These are phyloP conservation scores for Rostratula benghalensis DNA, from an alignment of 2,113 vertebrate genomes.

Conservation along the genomic window DNA sequence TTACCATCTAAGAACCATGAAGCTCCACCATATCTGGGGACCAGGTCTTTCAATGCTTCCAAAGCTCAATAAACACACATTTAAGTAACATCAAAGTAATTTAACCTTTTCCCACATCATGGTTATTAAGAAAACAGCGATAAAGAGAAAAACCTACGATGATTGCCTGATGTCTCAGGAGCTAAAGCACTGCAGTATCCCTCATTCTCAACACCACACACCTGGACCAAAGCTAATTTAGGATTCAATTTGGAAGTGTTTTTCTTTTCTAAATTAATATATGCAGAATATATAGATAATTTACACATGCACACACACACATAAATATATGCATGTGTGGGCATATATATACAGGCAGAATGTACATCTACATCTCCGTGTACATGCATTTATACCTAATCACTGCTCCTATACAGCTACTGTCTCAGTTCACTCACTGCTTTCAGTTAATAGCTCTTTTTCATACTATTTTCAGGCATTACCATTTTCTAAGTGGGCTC, in stretches of 20 bases:
- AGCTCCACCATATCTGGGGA: not conserved
- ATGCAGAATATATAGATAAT: not conserved
- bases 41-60: not conserved
- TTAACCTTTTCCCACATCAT: not conserved
- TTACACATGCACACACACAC: not conserved
- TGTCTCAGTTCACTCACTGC: not conserved
- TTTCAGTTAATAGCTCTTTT: not conserved
- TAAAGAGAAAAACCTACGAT: not conserved
- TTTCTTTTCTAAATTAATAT: not conserved
- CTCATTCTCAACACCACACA: not conserved
- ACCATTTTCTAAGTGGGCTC: not conserved
- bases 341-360: not conserved
- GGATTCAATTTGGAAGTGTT: not conserved
- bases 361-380: too few species aligned
- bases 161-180: not conserved
- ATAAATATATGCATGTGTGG: too few species aligned
- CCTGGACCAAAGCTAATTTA: not conserved
- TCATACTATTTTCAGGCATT: not conserved
- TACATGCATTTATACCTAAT: not conserved
- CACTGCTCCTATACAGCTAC: rapidly evolving
- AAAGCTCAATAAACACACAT: not conserved
- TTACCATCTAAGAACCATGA: not conserved
- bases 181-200: not conserved
- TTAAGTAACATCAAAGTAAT: not conserved
- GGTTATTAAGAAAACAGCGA: not conserved